Base-by-base conservation (phyloP, 2,888 invertebrate species). In the Ennomos fuscantarius region DNA sequence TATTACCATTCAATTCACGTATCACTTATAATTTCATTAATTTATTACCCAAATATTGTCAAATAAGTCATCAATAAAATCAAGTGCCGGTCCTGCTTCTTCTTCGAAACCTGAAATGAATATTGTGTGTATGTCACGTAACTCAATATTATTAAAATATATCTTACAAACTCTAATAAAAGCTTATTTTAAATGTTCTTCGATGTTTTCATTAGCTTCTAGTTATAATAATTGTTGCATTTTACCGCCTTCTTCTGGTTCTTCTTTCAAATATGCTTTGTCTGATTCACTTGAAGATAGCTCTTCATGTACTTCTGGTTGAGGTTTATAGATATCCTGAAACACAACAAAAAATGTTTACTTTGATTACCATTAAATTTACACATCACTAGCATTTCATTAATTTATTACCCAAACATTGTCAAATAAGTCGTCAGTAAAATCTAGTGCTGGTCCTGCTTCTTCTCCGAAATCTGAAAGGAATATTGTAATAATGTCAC, bases 381-480 rank as follows among this genome's bases (percentile, higher is more conserved):
- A 24, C 24, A 6, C 6, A 5, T 24, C 6, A 24, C 6, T 6
- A 24, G 24, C 24, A 24, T 24, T 24, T 24, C 6, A 24, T 24
- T 24, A 3, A 24, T 24, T 2, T 24, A 39, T 81, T 74, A 91
- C 90, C 76, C 79, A 35, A 44, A 84, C 81, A 46, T 68, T 73
- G 33, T 85, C 72, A 12, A 90, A 32, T 45, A 91, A 54, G 10
- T 80, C 74, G 55, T 91, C 89, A 45, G 90, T 62, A 49, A 86
- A 68, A 73, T 88, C 86, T 63, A 88, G 76, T 8, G 82, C 81
- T 0, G 85, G 86, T 0, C 89, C 89, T 68, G 84, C 86, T 73
- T 84, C 72, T 61, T 87, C 84, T 65, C 89, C 87, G 40, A 92
- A 70, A 46, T 92, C 91, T 91, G 73, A 62, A 76, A 76, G 32